These are phyloP conservation scores for Cladopsammia gracilis DNA, from an alignment of 64 coral and sea anemone genomes.

Conservation along the genomic window DNA sequence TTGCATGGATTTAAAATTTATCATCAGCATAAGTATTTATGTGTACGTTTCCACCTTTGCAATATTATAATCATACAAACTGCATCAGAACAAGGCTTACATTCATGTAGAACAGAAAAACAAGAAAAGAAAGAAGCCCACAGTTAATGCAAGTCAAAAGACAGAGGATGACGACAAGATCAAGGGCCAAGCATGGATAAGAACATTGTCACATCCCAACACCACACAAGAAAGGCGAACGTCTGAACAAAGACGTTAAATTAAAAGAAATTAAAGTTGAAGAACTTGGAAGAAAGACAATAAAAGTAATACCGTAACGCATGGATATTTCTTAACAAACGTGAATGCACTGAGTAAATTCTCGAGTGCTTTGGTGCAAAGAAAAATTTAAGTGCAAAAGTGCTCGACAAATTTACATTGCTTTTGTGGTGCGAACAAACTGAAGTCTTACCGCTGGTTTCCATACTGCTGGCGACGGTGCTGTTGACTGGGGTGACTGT, in stretches of 20 bases:
- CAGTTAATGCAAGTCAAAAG: not conserved
- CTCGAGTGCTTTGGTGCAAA: not conserved
- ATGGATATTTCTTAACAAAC: not conserved
- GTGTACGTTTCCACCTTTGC: too few species aligned
- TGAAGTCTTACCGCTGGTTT: conserved; percentile 32
- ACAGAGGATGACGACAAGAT: not conserved
- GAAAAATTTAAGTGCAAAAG: not conserved
- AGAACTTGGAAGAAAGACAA: not conserved
- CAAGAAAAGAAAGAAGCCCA: not conserved
- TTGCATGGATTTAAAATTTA: too few species aligned
- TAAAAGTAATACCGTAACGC: not conserved
- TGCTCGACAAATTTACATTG: not conserved
- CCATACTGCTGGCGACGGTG: not conserved
- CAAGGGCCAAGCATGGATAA: too few species aligned
- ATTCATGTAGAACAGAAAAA: not conserved
- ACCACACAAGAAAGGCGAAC: not conserved
- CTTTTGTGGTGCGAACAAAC: conserved; percentile 6
- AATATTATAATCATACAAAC: too few species aligned
- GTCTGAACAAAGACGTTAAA: not conserved
- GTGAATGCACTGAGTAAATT: not conserved
- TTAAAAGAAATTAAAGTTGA: not conserved
- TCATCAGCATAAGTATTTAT: too few species aligned
- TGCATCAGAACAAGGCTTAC: too few species aligned
- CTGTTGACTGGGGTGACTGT: conserved; percentile 21
- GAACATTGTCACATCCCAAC: not conserved